phyloP scores from a whole-genome alignment of 2,888 invertebrate genomes.

The Agonopterix arenella region DNA sequence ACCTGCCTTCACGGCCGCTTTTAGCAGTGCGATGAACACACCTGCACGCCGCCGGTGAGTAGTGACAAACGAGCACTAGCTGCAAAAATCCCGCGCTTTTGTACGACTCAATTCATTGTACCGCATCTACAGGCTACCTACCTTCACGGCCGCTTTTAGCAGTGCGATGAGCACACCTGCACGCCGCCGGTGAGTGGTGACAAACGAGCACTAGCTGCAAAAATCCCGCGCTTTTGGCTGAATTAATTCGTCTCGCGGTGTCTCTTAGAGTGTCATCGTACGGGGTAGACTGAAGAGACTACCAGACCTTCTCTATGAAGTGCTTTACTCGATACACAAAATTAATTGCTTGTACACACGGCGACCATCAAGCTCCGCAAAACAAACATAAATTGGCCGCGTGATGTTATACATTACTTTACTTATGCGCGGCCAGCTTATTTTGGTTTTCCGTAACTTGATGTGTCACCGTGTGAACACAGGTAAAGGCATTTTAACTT shows the following conservation, averaged over 20 bases:
- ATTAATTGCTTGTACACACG: too few relatives aligned
- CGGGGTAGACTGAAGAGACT: slow-evolving; percentile 16
- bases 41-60: slow-evolving; percentile 32
- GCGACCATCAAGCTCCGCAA: too few relatives aligned
- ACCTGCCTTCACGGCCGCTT: slow-evolving; percentile 30
- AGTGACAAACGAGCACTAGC: slow-evolving; percentile 72
- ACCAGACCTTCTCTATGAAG: background rate
- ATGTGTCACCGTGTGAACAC: too few relatives aligned
- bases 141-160: slow-evolving; percentile 36
- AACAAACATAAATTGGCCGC: too few relatives aligned
- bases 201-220: slow-evolving; percentile 70
- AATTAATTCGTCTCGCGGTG: slow-evolving; percentile 74
- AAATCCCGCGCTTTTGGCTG: slow-evolving; percentile 60
- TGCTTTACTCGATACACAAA: too few relatives aligned
- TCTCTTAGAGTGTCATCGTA: slow-evolving; percentile 59
- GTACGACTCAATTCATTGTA: slow-evolving; percentile 67
- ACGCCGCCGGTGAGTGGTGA: slow-evolving; percentile 32
- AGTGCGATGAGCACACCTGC: slow-evolving; percentile 60
- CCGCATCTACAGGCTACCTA: too few relatives aligned
- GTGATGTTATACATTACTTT: too few relatives aligned
- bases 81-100: slow-evolving; percentile 60
- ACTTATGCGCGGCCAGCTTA: too few relatives aligned
- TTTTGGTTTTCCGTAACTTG: too few relatives aligned
- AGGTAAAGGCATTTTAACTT: too few relatives aligned
- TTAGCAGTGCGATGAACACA: slow-evolving; percentile 56